phyloP scores from a whole-genome alignment of 2,888 invertebrate genomes.

The Lithophane ornitopus region DNA sequence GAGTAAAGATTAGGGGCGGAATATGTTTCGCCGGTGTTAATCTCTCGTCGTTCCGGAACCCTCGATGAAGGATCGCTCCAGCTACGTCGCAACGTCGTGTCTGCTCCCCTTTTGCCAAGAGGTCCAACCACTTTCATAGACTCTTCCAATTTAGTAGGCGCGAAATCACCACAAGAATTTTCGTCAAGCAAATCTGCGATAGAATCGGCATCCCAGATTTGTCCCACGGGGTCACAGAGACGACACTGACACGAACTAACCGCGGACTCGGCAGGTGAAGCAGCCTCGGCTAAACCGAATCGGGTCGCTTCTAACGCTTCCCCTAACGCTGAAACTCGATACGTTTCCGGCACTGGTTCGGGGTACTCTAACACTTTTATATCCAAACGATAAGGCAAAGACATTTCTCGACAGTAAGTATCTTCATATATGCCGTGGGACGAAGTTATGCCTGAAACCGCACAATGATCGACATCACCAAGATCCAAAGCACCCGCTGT shows the following conservation, averaged over 20 bases:
- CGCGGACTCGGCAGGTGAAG: constrained; percentile 86
- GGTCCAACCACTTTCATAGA: constrained; percentile 89
- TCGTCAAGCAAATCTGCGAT: constrained; percentile 88
- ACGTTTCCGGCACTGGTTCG: constrained; percentile 83
- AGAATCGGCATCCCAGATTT: constrained; percentile 94
- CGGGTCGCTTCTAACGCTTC: constrained; percentile 89
- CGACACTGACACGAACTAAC: constrained; percentile 93
- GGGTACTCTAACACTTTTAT: constrained; percentile 86
- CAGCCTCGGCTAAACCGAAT: constrained; percentile 85
- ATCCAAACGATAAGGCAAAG: constrained; percentile 87
- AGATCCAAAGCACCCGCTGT: constrained; percentile 82
- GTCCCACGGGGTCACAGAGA: constrained; percentile 94
- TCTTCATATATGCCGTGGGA: constrained; percentile 87
- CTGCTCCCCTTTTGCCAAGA: constrained; percentile 82
- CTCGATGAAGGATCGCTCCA: constrained; percentile 92
- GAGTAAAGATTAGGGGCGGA: constrained; percentile 88
- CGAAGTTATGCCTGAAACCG: constrained; percentile 80
- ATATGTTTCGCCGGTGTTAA: constrained; percentile 79
- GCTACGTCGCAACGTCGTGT: constrained; percentile 90
- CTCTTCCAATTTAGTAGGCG: constrained; percentile 88
- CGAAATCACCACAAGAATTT: constrained; percentile 87
- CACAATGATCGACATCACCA: constrained; percentile 87
- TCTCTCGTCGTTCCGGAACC: constrained; percentile 84
- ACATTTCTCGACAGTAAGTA: constrained; percentile 87
- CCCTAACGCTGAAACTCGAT: constrained; percentile 89